phyloP scores from a whole-genome alignment of 2,888 invertebrate genomes.

The Clanis bilineata region DNA sequence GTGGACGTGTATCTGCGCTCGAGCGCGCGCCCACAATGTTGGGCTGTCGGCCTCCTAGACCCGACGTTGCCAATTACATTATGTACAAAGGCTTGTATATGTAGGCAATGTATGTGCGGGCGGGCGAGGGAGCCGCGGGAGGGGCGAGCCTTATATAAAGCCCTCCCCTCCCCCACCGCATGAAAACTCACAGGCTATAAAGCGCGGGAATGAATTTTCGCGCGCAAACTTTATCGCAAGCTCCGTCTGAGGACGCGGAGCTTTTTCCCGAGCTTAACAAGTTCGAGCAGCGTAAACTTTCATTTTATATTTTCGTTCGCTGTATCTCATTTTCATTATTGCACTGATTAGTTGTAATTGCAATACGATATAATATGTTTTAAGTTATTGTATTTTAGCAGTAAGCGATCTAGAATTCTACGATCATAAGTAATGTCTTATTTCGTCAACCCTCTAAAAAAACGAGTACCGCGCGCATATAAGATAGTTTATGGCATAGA shows the following conservation, averaged over 20 bases:
- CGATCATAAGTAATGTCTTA: too few relatives aligned
- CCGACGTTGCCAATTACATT: slow-evolving; percentile 45
- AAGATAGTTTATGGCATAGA: too few relatives aligned
- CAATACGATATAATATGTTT: background rate
- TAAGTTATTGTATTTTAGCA: too few relatives aligned
- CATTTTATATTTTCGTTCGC: background rate
- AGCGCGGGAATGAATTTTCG: slow-evolving; percentile 77
- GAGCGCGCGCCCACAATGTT: slow-evolving; percentile 55
- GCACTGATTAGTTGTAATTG: background rate
- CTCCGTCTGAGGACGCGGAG: slow-evolving; percentile 45
- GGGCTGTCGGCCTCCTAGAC: slow-evolving; percentile 33
- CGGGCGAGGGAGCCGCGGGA: slow-evolving; percentile 28
- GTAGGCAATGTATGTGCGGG: slow-evolving; percentile 34
- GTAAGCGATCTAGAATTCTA: background rate
- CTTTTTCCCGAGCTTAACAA: slow-evolving; percentile 52
- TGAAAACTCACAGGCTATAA: slow-evolving; percentile 68
- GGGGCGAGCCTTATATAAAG: slow-evolving; percentile 50
- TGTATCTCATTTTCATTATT: background rate
- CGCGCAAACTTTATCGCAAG: slow-evolving; percentile 72
- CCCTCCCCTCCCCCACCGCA: slow-evolving; percentile 46
- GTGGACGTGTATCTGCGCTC: slow-evolving; percentile 42
- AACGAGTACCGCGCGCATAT: too few relatives aligned
- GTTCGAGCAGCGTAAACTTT: slow-evolving; percentile 26
- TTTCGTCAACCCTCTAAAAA: too few relatives aligned
- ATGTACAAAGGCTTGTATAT: slow-evolving; percentile 52